Percentiles rank a stretch among this genome's conserved stretches.
Conservation (phyloP, 2,113 vertebrate genomes). For the Willisornis vidua region DNA sequence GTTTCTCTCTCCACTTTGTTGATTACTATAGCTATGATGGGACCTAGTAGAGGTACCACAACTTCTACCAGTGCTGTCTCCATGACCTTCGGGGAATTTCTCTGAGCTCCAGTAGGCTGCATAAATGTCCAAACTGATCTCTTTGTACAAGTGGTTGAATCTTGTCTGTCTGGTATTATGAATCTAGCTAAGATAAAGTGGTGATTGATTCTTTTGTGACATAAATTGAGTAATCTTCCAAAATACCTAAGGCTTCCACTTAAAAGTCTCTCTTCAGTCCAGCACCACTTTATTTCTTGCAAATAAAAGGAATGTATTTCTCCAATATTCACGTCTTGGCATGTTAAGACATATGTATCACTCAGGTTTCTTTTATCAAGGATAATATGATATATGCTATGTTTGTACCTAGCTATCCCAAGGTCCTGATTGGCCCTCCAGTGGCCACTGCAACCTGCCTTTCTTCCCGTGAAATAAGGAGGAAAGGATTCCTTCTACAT, state of each 20-base stretch:
- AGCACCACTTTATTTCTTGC: not conserved
- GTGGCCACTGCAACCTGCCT: not conserved
- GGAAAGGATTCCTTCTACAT: not conserved
- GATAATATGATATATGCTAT: not conserved
- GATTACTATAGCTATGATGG: not conserved
- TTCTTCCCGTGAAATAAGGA: not conserved
- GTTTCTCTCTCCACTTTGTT: not conserved
- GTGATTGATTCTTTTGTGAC: not conserved
- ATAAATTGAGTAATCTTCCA: not conserved
- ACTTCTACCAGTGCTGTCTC: not conserved
- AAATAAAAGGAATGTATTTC: not conserved
- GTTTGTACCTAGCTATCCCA: not conserved
- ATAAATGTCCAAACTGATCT: not conserved
- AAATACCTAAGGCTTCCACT: not conserved
- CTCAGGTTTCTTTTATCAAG: not conserved
- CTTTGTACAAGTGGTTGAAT: not conserved
- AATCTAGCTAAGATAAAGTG: not conserved
- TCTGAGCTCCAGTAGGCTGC: not conserved
- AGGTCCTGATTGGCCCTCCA: not conserved
- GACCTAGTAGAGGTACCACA: not conserved
- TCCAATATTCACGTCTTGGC: not conserved
- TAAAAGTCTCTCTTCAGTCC: not conserved
- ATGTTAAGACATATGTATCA: fast-evolving
- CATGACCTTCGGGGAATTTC: not conserved
- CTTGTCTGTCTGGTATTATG: not conserved